Evolutionary conservation across 1,140 invertebrate species (phyloP), one percentile per base, ranked within the genome.

Genomic region (Drosophila novamexicana): DNA sequence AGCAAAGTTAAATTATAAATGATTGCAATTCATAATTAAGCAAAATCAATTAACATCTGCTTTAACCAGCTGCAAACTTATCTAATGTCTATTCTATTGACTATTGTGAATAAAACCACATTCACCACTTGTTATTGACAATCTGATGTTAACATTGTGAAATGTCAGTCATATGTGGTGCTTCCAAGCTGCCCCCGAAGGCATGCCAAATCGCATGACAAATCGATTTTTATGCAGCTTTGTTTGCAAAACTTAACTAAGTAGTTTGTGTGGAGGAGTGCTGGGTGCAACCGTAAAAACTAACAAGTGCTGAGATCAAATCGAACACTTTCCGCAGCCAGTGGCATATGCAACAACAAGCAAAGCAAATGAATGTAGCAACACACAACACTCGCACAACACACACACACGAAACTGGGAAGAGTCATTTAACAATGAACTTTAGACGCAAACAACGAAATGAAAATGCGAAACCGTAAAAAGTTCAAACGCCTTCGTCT

Each of bases 391-490:
- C 44, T 7, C 34, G 2, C 14, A 44, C 53, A 47, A 56, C 9
- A 10, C 49, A 57, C 1, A 57, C 40, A 18, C 42, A 47, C 8
- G 12, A 34, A 68, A 50, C 50, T 63, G 52, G 62, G 58, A 50
- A 85, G 77, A 75, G 65, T 75, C 42, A 59, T 64, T 78, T 54
- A 52, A 66, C 81, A 85, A 85, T 83, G 76, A 83, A 83, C 81
- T 73, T 59, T 79, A 62, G 63, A 67, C 45, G 45, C 56, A 47
- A 44, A 45, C 6, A 67, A 79, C 49, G 45, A 68, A 59, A 67
- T 83, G 62, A 67, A 75, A 84, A 84, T 84, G 70, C 29, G 72
- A 82, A 83, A 77, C 40, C 72, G 76, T 82, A 77, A 82, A 88
- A 83, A 88, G 79, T 88, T 88, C 83, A 79, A 83, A 66, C 52